Evolutionary conservation across 2,113 vertebrate genomes (phyloP).

Genomic region (Sebastes fasciatus): DNA sequence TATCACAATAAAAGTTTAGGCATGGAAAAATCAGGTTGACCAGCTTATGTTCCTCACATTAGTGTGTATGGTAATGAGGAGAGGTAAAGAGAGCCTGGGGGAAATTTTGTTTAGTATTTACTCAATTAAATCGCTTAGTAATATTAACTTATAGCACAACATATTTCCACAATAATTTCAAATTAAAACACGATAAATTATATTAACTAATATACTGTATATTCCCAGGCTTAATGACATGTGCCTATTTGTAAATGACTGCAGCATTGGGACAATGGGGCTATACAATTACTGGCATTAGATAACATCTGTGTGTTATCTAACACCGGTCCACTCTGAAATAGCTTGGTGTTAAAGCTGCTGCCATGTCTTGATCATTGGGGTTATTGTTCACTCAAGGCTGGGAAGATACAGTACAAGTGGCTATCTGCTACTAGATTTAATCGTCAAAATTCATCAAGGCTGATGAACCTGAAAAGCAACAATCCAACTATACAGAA

Average conservation of each 20-base stretch:
- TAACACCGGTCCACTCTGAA: not conserved
- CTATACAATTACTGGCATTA: not conserved
- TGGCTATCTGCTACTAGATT: not conserved
- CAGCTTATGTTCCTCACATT: not conserved
- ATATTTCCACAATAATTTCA: not conserved
- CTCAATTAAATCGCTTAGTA: not conserved
- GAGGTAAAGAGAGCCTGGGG: not conserved
- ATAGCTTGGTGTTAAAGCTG: not conserved
- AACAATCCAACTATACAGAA: not conserved
- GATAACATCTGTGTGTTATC: conserved; percentile 13
- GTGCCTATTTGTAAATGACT: not conserved
- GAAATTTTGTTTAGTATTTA: not conserved
- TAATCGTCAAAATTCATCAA: not conserved
- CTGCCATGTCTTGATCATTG: not conserved
- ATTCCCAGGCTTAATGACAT: not conserved
- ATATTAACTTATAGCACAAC: not conserved
- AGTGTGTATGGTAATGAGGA: not conserved
- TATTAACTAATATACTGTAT: not conserved
- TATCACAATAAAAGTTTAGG: not conserved
- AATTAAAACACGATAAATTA: not conserved
- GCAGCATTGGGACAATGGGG: not conserved
- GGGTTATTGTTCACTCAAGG: not conserved
- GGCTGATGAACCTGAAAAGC: conserved; percentile 1
- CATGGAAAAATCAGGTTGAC: not conserved
- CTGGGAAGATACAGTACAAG: not conserved